Evolutionary conservation across 2,888 invertebrate species (phyloP).

Genomic region (Sinhomidia bicolor): DNA sequence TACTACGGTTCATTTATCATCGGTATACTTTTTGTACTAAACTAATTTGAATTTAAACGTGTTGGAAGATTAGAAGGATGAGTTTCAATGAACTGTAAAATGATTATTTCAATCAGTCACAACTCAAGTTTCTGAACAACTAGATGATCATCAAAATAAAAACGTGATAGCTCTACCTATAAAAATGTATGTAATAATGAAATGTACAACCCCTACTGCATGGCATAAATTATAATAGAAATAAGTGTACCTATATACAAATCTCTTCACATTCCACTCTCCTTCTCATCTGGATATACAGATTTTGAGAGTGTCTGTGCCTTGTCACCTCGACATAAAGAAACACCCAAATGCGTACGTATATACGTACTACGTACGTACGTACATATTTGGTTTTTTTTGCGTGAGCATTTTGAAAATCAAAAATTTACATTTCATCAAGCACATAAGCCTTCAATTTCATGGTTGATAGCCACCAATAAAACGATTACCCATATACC

Average conservation of each 20-base stretch:
- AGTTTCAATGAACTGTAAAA: slow-evolving; percentile 53
- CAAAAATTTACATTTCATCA: slow-evolving; percentile 56
- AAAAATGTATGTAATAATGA: too few relatives aligned
- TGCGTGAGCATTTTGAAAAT: slow-evolving; percentile 15
- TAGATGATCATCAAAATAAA: too few relatives aligned
- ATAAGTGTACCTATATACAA: too few relatives aligned
- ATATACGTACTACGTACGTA: too few relatives aligned
- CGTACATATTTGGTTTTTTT: too few relatives aligned
- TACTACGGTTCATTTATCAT: too few relatives aligned
- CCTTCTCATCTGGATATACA: background rate
- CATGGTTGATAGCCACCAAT: slow-evolving; percentile 54
- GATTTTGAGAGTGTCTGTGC: background rate
- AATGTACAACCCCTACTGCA: too few relatives aligned
- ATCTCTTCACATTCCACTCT: background rate
- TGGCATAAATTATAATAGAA: too few relatives aligned
- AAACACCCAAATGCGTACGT: slow-evolving; percentile 50
- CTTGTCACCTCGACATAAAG: background rate
- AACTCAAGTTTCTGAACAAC: background rate
- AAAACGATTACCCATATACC: slow-evolving; percentile 54
- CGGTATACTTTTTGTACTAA: background rate
- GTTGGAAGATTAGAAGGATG: background rate
- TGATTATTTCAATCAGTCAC: slow-evolving; percentile 10
- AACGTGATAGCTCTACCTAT: too few relatives aligned
- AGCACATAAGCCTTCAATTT: slow-evolving; percentile 56
- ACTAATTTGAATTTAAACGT: background rate